A percentile compares a stretch with the other conserved stretches of the same genome.
Evolutionary conservation across 1,140 invertebrate genomes (phyloP).

Genomic region (Schmidtea mediterranea): DNA sequence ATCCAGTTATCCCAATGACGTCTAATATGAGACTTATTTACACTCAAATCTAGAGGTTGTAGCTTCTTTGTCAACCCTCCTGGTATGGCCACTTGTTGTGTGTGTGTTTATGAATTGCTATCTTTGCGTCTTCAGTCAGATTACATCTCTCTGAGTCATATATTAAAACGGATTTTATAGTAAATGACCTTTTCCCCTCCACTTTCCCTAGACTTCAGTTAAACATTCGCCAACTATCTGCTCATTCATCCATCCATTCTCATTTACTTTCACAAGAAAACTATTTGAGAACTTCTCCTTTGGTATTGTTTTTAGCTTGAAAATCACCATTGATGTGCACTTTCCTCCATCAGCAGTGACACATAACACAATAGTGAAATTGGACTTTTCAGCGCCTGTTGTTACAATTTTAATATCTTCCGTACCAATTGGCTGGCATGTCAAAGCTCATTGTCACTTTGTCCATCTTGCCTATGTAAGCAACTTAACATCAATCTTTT

Average conservation of each 20-base stretch:
- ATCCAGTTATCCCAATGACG: conserved; percentile 7
- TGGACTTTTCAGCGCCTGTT: conserved; percentile 10
- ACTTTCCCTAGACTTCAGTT: conserved; percentile 7
- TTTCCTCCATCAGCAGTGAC: conserved; percentile 11
- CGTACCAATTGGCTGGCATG: not conserved
- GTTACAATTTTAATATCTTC: conserved; percentile 7
- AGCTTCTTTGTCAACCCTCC: too few species aligned
- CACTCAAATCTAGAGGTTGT: conserved; percentile 12
- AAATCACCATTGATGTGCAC: conserved; percentile 14
- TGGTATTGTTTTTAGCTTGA: conserved; percentile 12
- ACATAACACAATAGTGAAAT: conserved; percentile 10
- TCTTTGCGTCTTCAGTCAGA: conserved; percentile 8
- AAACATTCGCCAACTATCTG: conserved; percentile 11
- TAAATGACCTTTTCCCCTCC: conserved; percentile 6
- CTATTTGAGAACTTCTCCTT: conserved; percentile 9
- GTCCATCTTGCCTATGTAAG: conserved; percentile 10
- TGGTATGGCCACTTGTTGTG: conserved; percentile 10
- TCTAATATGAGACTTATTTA: conserved; percentile 12
- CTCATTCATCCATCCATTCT: conserved; percentile 16
- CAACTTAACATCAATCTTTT: too few species aligned
- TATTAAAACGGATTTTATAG: conserved; percentile 8
- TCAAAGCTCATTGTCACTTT: conserved; percentile 8
- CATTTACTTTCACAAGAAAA: conserved; percentile 9
- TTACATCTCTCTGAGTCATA: conserved; percentile 11
- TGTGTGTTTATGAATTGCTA: conserved; percentile 7